Percentiles rank a stretch among this genome's conserved stretches.
Evolutionary conservation across 2,888 invertebrate genomes (phyloP).

Genomic region (Athalia cordata): DNA sequence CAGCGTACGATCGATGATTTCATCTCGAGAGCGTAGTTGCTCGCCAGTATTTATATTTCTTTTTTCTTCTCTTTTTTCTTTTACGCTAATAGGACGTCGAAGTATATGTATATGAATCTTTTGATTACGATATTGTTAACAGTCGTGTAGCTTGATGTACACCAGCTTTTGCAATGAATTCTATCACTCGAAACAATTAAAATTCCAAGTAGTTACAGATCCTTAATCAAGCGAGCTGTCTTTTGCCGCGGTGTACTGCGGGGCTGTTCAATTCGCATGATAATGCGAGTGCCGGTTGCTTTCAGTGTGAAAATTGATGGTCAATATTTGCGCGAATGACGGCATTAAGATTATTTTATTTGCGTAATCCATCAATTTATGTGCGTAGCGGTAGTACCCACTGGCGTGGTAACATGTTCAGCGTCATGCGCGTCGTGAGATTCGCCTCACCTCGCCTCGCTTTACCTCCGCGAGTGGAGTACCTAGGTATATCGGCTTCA

Average conservation of each 20-base stretch:
- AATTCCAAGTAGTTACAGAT: not conserved
- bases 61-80: no score
- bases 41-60: no score
- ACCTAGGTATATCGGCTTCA: constrained; percentile 33
- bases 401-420: not conserved
- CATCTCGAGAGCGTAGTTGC: no score
- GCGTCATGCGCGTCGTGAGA: no score
- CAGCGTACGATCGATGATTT: no score
- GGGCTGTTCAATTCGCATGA: not conserved
- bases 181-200: not conserved
- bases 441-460: constrained; percentile 21
- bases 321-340: constrained; percentile 39
- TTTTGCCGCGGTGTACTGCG: not conserved
- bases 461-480: constrained; percentile 22
- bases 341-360: constrained; percentile 39
- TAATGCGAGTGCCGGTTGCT: constrained; percentile 10
- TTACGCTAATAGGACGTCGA: no score
- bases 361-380: constrained; percentile 42
- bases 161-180: not conserved
- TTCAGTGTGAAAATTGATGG: constrained; percentile 38
- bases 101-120: not conserved
- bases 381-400: constrained; percentile 23
- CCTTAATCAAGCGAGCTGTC: not conserved
- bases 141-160: not conserved
- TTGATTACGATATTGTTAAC: not conserved